phyloP scores from a whole-genome alignment of 2,797 vertebrate species.

The Acanthiza pusilla region DNA sequence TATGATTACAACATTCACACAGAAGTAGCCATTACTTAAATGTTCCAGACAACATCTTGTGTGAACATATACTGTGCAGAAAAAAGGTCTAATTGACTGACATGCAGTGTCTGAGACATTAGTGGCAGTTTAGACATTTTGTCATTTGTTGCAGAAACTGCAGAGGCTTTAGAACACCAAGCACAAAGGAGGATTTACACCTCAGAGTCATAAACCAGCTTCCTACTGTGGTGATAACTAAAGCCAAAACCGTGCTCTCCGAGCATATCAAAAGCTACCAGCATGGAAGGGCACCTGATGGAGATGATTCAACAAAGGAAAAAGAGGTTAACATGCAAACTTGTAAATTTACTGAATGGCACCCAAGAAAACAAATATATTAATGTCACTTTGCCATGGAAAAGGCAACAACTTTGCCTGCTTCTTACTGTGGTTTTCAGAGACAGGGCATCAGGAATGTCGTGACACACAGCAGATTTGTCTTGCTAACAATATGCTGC shows the following conservation, averaged over 20 bases:
- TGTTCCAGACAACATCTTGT: background rate
- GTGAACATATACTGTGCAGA: background rate
- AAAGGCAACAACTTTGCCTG: conserved; percentile 39
- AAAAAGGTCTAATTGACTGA: background rate
- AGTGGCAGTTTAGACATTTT: background rate
- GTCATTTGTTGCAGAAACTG: background rate
- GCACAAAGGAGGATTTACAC: conserved; percentile 12
- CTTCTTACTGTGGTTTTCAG: conserved; percentile 27
- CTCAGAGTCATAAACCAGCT: background rate
- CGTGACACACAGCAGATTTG: conserved; percentile 59
- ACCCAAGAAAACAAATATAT: conserved; percentile 44
- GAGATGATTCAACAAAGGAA: background rate
- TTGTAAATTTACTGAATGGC: conserved; percentile 39
- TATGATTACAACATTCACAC: background rate
- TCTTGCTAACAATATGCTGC: conserved; percentile 60
- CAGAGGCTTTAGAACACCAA: conserved; percentile 11
- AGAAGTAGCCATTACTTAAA: background rate
- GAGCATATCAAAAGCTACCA: background rate
- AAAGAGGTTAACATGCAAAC: conserved; percentile 3
- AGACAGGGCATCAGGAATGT: conserved; percentile 28
- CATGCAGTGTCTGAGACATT: background rate
- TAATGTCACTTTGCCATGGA: conserved; percentile 7
- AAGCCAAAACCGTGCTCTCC: conserved; percentile 16
- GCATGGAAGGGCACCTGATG: background rate
- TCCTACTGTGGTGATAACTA: background rate